Base-by-base conservation (phyloP, 2,113 vertebrate species). In the Passer montanus region DNA sequence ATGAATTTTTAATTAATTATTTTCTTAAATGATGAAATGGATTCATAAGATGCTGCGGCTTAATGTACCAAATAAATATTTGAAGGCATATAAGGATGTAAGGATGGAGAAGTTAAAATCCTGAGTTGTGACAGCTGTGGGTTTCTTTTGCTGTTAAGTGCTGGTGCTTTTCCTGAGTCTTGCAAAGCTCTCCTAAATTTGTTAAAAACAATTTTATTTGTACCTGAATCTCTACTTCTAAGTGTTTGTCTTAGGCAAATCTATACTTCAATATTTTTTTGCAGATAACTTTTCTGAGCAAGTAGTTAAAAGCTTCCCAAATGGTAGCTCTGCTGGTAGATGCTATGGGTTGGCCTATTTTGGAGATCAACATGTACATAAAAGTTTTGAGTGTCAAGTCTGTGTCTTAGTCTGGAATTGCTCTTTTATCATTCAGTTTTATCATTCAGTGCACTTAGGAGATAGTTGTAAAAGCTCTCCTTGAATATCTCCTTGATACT, bases 321-420 rank as follows among this genome's bases (percentile, higher is more conserved):
- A 97, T 77, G 98, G 98, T 91, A 93, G 98, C 33, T 94, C 90
- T 95, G 98, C 98, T 76, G 98, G 97, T 20, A 98, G 98, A 91
- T 99, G 98, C 90, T 99, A 95, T 28, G 98, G 98, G 59, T 99
- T 98, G 98, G 98, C 98, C 81, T 98, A 72, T 44, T 97, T 98
- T 33, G 97, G 95, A 68, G 98, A 90, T 24, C 97, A 98, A 41
- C 97, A 97, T 41, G 95, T 98, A 33, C 97, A 98, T 95, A 98
- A 99, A 99, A 97, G 97, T 99, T 94, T 98, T 98, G 97, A 99
- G 98, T 87, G 97, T 98, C 30, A 98, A 98, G 69, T 99, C 30
- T 0, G 0, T 53, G 24, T 69, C 21, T 83, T 75, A 27, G 30
- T 46, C 21, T 76, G 79, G 47, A 63, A 41, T 69, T 55, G 5